Conservation (phyloP, 2,888 invertebrate species). For the Leptarthrus brevirostris region DNA sequence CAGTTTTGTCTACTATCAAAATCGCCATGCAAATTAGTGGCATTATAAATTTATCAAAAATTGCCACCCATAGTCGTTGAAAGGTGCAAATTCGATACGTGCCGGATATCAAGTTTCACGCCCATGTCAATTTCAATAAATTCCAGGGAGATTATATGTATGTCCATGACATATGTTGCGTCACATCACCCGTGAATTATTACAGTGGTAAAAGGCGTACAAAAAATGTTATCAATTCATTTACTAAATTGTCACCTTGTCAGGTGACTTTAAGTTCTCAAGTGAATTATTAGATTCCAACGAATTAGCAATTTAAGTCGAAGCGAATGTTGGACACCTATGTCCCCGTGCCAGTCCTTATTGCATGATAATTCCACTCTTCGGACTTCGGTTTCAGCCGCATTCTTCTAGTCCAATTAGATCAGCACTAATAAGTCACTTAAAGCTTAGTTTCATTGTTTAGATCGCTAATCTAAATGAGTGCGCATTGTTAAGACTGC, state of each 20-base stretch:
- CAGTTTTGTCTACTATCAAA: background rate
- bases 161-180: background rate
- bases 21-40: background rate
- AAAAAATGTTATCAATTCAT: slow-evolving; percentile 1
- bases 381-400: background rate
- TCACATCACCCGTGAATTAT: slow-evolving; percentile 11
- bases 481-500: slow-evolving; percentile 19
- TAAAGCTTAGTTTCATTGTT: slow-evolving; percentile 30
- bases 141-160: slow-evolving; percentile 18
- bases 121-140: slow-evolving; percentile 11
- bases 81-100: background rate
- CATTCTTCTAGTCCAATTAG: slow-evolving; percentile 29
- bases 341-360: background rate
- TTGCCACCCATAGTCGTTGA: background rate
- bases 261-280: background rate
- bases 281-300: background rate
- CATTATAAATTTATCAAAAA: slow-evolving; percentile 1
- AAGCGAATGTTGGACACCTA: background rate
- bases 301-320: background rate
- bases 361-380: background rate
- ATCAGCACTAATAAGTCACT: slow-evolving; percentile 2
- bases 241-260: background rate
- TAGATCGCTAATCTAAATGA: slow-evolving; percentile 20
- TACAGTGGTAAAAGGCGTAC: background rate
- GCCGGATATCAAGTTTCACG: slow-evolving; percentile 21